Conservation (phyloP, 2,113 vertebrate genomes). For the Callopanchax toddi region DNA sequence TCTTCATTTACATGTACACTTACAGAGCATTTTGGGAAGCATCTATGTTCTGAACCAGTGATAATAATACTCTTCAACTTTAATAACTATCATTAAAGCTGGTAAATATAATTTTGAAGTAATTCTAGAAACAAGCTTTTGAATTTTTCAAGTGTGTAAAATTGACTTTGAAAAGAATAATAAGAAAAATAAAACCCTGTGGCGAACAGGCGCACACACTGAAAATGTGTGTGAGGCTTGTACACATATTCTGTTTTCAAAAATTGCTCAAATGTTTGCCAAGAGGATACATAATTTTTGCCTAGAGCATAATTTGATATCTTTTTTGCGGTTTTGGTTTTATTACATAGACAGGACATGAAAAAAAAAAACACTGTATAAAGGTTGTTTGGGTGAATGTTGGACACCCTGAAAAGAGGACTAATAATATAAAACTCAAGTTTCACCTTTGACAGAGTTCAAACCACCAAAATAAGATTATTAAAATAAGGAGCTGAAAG, state of each 20-base stretch:
- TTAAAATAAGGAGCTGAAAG: no score
- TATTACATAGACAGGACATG: no score
- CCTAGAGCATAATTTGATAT: no score
- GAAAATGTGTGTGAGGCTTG: not conserved
- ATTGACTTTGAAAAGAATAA: slow-evolving; percentile 5
- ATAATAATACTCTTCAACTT: not conserved
- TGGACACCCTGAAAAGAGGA: no score
- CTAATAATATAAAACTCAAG: no score
- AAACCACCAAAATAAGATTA: no score
- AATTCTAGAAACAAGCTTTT: slow-evolving; percentile 1
- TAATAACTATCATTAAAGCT: slow-evolving; percentile 14
- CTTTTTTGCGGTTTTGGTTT: no score
- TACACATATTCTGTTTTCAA: not conserved
- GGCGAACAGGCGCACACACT: not conserved
- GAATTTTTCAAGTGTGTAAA: not conserved
- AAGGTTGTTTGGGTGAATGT: no score
- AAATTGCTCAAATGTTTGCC: not conserved
- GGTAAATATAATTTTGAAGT: slow-evolving; percentile 11
- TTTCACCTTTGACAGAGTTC: no score
- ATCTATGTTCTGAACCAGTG: slow-evolving; percentile 3
- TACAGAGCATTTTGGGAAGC: slow-evolving; percentile 10
- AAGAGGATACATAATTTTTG: not conserved
- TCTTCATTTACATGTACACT: slow-evolving; percentile 24
- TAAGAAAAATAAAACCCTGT: not conserved
- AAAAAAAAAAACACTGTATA: no score